Base-by-base conservation (phyloP, 2,113 vertebrate genomes). In the Himantopus leucocephalus region DNA sequence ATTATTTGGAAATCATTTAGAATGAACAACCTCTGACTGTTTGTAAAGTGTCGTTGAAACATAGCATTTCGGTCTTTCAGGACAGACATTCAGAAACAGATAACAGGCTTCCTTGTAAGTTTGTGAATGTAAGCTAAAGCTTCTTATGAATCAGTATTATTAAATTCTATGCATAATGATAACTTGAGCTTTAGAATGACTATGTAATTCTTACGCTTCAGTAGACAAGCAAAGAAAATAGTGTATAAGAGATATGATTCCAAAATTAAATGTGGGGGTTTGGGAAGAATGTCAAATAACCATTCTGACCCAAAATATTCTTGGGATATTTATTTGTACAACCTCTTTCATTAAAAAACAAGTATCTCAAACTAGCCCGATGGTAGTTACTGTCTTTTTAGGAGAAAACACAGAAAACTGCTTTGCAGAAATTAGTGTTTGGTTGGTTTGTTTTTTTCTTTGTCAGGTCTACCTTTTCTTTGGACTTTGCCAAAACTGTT, bases 251-350 rank as follows among this genome's bases (percentile, higher is more conserved):
- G 60, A 3, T 71, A 89, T 64, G 70, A 96, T 94, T 96, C 74
- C 77, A 95, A 98, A 97, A 80, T 92, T 94, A 95, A 93, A 88
- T 83, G 63, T 95, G 29, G 92, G 70, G 59, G 15, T 81, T 97
- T 96, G 89, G 66, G 62, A 84, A 93, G 60, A 88, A 93, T 48
- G 70, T 93, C 24, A 85, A 76, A 48, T 87, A 82, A 79, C 10
- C 10, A 20, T 71, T 92, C 47, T 92, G 21, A 83, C 19, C 6
- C 13, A 43, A 84, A 81, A 77, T 74, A 60, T 77, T 85, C 73
- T 97, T 29, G 6, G 29, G 11, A 23, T 86, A 82, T 96, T 95
- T 93, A 96, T 96, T 97, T 96, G 39, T 85, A 63, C 18, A 80
- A 21, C 14, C 83, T 79, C 34, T 82, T 85, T 82, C 74, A 68